phyloP scores from a whole-genome alignment of 2,797 vertebrate species.

The Ptychobarbus kaznakovi region DNA sequence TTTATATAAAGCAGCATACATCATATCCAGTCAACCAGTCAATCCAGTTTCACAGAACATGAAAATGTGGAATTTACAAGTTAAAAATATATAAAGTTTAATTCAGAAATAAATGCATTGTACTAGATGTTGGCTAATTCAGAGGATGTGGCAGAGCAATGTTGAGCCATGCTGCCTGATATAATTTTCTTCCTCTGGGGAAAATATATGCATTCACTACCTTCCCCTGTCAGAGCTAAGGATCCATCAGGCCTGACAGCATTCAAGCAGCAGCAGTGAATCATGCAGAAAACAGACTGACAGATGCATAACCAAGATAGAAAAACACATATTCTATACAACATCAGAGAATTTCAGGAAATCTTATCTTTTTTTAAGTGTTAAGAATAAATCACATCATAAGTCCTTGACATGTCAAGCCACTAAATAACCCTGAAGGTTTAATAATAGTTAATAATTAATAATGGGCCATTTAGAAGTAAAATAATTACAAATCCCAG shows the following conservation, averaged over 20 bases:
- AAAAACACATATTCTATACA: neutral
- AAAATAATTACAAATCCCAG: constrained; percentile 10
- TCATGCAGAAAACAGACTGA: constrained; percentile 23
- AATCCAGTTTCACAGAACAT: constrained; percentile 21
- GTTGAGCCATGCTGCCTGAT: neutral
- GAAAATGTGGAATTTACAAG: constrained; percentile 1
- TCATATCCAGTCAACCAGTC: constrained; percentile 11
- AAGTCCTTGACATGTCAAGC: neutral
- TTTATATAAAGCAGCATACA: constrained; percentile 32
- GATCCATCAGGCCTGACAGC: constrained; percentile 6
- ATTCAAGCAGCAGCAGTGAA: constrained; percentile 3
- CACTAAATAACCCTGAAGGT: constrained; percentile 6
- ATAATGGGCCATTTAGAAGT: constrained; percentile 5
- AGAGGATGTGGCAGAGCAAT: neutral
- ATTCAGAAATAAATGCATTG: neutral
- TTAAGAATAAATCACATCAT: neutral
- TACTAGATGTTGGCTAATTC: neutral
- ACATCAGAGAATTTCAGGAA: neutral
- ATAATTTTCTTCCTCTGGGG: neutral
- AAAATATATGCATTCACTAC: neutral
- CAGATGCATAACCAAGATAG: neutral
- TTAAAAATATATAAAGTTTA: neutral
- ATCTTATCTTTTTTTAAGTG: neutral
- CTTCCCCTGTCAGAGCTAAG: neutral
- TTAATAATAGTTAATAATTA: constrained; percentile 38